Percentiles rank a stretch among this genome's conserved stretches.
Evolutionary conservation across 2,888 invertebrate genomes (phyloP).

Genomic region (Drosophila recens): DNA sequence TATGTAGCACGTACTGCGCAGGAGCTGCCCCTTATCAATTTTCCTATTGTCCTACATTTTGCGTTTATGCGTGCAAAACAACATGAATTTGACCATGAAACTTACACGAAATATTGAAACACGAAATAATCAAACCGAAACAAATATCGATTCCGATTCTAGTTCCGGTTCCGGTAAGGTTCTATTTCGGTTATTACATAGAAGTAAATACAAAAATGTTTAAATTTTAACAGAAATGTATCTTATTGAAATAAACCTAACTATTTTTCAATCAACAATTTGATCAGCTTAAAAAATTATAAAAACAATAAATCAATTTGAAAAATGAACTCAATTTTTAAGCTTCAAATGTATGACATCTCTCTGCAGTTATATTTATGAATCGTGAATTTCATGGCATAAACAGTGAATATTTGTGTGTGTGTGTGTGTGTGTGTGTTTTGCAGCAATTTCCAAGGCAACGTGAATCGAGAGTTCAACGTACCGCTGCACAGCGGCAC

Average conservation of each 20-base stretch:
- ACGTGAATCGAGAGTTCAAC: slow-evolving; percentile 74
- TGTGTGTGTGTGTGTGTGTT: slow-evolving; percentile 19
- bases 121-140: too few relatives aligned
- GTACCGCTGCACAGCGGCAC: slow-evolving; percentile 64
- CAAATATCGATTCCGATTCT: too few relatives aligned
- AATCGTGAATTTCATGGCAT: slow-evolving; percentile 5
- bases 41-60: background rate
- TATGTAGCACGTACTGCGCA: slow-evolving; percentile 59
- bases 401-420: background rate
- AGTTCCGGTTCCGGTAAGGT: too few relatives aligned
- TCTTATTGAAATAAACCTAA: too few relatives aligned
- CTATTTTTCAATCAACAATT: too few relatives aligned
- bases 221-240: too few relatives aligned
- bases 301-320: too few relatives aligned
- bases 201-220: too few relatives aligned
- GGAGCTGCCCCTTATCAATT: slow-evolving; percentile 31
- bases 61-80: slow-evolving; percentile 3
- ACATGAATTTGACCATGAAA: background rate
- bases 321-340: background rate
- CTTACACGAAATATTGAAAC: background rate
- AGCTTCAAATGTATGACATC: background rate
- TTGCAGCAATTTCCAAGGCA: slow-evolving; percentile 71
- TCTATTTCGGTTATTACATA: too few relatives aligned
- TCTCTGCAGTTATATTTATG: too few relatives aligned
- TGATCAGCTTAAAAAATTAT: too few relatives aligned